These are phyloP conservation scores for Iphiclides podalirius DNA, from an alignment of 2,888 invertebrate species.

Conservation along the genomic window DNA sequence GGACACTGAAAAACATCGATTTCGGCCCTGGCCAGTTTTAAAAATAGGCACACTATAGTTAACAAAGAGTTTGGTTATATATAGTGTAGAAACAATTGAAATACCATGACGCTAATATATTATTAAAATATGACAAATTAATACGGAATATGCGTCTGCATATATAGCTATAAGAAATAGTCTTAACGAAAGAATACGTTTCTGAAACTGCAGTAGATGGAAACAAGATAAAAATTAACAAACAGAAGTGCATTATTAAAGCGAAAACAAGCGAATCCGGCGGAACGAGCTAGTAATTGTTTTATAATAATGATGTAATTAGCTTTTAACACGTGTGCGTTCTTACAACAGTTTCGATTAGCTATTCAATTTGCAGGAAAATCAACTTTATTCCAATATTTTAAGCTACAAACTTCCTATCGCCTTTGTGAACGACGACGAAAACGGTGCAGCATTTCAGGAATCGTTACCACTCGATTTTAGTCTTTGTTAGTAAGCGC, in stretches of 20 bases:
- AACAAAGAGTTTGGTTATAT: too few species aligned
- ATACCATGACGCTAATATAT: too few species aligned
- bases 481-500: neutral
- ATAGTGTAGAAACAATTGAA: too few species aligned
- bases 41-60: too few species aligned
- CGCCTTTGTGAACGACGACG: neutral
- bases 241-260: slow-evolving; percentile 17
- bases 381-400: neutral
- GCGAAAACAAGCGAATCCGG: slow-evolving; percentile 23
- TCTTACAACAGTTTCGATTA: neutral
- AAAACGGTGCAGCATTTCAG: neutral
- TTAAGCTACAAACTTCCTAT: neutral
- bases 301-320: slow-evolving; percentile 23
- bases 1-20: too few species aligned
- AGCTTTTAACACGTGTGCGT: slow-evolving; percentile 4
- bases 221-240: too few species aligned
- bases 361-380: neutral
- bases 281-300: slow-evolving; percentile 19
- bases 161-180: too few species aligned
- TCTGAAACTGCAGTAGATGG: too few species aligned
- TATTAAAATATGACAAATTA: too few species aligned
- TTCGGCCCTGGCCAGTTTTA: too few species aligned
- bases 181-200: too few species aligned
- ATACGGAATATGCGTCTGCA: too few species aligned
- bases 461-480: neutral